A percentile compares a stretch with the other conserved stretches of the same genome.
These are phyloP conservation scores for Muntiacus muntjak DNA, from an alignment of 2,113 vertebrate genomes.

Conservation along the genomic window DNA sequence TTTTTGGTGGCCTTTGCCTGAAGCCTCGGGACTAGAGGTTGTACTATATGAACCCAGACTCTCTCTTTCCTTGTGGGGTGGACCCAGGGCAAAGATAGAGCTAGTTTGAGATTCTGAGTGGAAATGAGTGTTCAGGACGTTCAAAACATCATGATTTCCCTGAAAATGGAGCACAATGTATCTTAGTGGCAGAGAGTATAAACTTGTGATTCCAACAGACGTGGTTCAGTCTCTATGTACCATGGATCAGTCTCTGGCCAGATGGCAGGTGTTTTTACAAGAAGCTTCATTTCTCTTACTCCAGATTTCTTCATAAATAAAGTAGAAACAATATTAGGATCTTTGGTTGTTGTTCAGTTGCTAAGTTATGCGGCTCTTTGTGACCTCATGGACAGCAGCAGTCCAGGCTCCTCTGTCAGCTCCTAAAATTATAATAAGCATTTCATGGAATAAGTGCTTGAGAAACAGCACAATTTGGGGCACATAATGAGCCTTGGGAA, in stretches of 20 bases:
- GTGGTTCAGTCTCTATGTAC: background rate
- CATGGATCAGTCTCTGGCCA: background rate
- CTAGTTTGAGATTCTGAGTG: background rate
- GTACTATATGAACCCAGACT: background rate
- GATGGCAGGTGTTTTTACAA: background rate
- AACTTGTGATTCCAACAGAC: background rate
- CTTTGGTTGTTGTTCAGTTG: background rate
- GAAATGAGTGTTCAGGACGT: fast-evolving
- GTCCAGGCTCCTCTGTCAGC: background rate
- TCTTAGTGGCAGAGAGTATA: background rate
- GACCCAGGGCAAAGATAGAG: background rate
- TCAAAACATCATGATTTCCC: background rate
- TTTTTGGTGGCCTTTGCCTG: background rate
- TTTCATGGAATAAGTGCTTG: background rate
- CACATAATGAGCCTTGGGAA: background rate
- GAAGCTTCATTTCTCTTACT: background rate
- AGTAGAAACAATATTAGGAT: background rate
- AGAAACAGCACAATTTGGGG: background rate
- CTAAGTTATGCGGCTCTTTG: background rate
- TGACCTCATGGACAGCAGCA: background rate
- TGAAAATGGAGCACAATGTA: background rate
- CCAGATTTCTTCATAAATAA: background rate
- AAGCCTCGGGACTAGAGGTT: background rate
- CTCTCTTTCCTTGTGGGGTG: background rate
- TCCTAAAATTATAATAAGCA: background rate